phyloP scores from a whole-genome alignment of 2,888 invertebrate genomes.

The Leptinotarsa peninsularis region DNA sequence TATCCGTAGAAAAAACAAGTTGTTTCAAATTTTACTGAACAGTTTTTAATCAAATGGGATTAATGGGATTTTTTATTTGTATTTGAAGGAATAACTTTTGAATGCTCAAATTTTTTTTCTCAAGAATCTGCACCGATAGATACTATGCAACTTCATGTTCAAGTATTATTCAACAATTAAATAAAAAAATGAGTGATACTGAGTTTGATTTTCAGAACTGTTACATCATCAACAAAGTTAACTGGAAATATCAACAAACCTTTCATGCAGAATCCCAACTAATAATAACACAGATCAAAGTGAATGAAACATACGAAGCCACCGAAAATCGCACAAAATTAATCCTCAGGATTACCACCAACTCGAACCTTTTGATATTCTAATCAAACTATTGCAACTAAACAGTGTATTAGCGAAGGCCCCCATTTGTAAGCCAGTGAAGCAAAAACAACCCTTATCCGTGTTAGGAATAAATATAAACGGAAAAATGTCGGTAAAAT shows the following conservation, averaged over 20 bases:
- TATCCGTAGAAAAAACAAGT: too few species aligned
- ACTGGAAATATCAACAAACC: conserved; percentile 33
- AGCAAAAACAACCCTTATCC: conserved; percentile 47
- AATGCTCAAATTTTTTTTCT: too few species aligned
- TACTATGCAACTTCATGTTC: too few species aligned
- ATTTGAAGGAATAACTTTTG: too few species aligned
- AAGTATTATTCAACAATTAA: background rate
- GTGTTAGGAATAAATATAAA: conserved; percentile 49
- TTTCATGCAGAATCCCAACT: conserved; percentile 33
- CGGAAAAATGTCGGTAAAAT: conserved; percentile 45
- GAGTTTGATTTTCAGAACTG: background rate
- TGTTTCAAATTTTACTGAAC: too few species aligned
- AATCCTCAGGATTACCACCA: conserved; percentile 35
- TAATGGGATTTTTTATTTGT: too few species aligned
- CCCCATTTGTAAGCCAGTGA: conserved; percentile 32
- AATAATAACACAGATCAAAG: conserved; percentile 29
- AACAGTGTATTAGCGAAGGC: conserved; percentile 35
- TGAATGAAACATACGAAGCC: conserved; percentile 25
- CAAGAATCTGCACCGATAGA: too few species aligned
- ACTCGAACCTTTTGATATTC: conserved; percentile 36
- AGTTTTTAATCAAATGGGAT: too few species aligned
- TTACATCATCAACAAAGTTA: background rate
- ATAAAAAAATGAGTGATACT: background rate
- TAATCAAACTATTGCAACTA: conserved; percentile 39
- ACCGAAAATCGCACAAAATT: conserved; percentile 30